A percentile compares a stretch with the other conserved stretches of the same genome.
phyloP scores from a whole-genome alignment of 2,888 invertebrate species.

The Didymodactylos carnosus region DNA sequence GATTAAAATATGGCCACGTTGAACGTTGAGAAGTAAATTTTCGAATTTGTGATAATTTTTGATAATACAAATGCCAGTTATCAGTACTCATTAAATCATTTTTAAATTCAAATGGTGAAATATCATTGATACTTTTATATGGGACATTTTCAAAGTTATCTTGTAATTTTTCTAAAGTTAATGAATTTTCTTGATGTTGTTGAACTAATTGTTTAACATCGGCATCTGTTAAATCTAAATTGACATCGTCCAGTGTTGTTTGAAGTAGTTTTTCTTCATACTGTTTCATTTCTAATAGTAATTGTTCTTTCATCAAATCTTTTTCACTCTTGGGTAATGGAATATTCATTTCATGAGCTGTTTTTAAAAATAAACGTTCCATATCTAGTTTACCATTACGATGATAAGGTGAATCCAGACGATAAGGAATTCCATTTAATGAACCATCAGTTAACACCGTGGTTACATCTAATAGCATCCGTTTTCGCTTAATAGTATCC shows the following conservation, averaged over 20 bases:
- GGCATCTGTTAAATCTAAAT: not conserved
- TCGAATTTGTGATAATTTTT: constrained; percentile 9
- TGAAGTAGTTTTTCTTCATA: constrained; percentile 6
- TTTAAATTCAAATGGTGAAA: constrained; percentile 11
- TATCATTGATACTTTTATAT: constrained; percentile 7
- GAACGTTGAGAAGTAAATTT: constrained; percentile 3
- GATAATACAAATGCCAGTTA: constrained; percentile 14
- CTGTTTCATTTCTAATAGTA: constrained; percentile 7
- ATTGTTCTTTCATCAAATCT: not conserved
- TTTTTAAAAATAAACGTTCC: constrained; percentile 9
- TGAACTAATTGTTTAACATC: not conserved
- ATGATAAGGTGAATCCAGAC: not conserved
- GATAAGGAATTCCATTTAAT: constrained; percentile 11
- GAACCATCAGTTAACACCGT: constrained; percentile 7
- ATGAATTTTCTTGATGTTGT: not conserved
- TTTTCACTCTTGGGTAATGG: constrained; percentile 2
- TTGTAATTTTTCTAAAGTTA: constrained; percentile 1
- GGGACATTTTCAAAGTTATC: not conserved
- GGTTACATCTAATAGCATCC: constrained; percentile 6
- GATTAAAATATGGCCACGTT: constrained; percentile 15
- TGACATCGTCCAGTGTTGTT: not conserved
- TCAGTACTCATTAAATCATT: constrained; percentile 11
- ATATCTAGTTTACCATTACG: constrained; percentile 4
- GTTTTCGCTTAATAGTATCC: constrained; percentile 11
- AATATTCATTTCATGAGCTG: constrained; percentile 13